Conservation (phyloP, 1,140 invertebrate species). For the Ectropis grisescens region DNA sequence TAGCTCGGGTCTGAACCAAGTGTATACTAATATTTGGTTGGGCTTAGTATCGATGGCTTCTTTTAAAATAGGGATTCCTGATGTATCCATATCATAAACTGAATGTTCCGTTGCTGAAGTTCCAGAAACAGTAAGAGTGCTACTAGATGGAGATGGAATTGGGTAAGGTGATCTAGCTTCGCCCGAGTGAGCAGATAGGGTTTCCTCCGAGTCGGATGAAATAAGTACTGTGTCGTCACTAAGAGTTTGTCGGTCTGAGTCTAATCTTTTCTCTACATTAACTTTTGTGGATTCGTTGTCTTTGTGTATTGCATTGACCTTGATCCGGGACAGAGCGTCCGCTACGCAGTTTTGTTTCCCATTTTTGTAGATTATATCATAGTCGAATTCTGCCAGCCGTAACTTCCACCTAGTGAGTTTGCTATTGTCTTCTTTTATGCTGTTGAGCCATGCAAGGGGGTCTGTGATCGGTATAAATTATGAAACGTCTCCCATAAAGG, state of each 20-base stretch:
- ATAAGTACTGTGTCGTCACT: too few species aligned
- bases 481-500: constrained; percentile 11
- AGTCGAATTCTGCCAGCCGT: constrained; percentile 24
- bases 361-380: constrained; percentile 36
- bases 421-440: constrained; percentile 28
- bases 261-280: constrained; percentile 5
- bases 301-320: constrained; percentile 9
- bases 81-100: constrained; percentile 8
- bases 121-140: constrained; percentile 3
- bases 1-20: not conserved
- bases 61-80: constrained; percentile 16
- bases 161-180: constrained; percentile 1
- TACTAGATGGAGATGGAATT: constrained; percentile 1
- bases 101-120: constrained; percentile 12
- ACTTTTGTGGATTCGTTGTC: constrained; percentile 2
- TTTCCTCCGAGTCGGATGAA: not conserved
- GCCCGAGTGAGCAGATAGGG: not conserved
- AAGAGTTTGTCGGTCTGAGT: not conserved
- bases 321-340: constrained; percentile 22
- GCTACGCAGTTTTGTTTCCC: constrained; percentile 37
- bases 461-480: constrained; percentile 11
- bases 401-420: constrained; percentile 28
- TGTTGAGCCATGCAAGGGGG: constrained; percentile 42
- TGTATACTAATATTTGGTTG: constrained; percentile 9
- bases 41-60: constrained; percentile 25